phyloP scores from a whole-genome alignment of 2,797 vertebrate species.

The Syndactyla subalaris region DNA sequence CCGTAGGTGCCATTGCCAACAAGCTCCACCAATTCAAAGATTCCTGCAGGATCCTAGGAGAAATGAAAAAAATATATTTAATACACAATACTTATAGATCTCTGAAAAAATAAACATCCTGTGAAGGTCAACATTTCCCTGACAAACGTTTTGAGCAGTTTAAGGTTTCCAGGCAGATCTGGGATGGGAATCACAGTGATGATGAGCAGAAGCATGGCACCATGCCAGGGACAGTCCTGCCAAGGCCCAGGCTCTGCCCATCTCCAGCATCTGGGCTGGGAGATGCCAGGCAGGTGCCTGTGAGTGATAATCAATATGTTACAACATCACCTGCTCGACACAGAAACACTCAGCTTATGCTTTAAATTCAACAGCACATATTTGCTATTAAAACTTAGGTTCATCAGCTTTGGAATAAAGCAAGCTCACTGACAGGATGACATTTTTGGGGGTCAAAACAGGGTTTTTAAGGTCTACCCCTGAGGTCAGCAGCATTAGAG shows the following conservation, averaged over 20 bases:
- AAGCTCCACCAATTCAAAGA: conserved; percentile 94
- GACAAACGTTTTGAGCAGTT: neutral
- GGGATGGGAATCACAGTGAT: neutral
- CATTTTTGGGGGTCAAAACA: neutral
- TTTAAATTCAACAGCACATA: neutral
- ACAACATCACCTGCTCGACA: neutral
- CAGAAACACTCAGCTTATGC: accelerated
- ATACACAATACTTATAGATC: neutral
- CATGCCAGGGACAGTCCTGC: neutral
- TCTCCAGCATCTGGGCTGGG: neutral
- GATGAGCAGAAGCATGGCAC: accelerated
- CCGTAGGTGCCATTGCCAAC: conserved; percentile 96
- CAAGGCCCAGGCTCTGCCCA: neutral
- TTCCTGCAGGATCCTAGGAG: conserved; percentile 90
- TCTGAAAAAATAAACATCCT: neutral
- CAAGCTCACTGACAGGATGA: neutral
- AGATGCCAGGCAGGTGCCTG: neutral
- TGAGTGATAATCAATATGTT: accelerated
- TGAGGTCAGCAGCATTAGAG: neutral
- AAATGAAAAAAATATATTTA: neutral
- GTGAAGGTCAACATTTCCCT: neutral
- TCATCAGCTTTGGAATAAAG: neutral
- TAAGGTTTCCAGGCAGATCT: neutral
- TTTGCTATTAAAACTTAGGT: neutral
- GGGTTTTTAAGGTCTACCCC: neutral